A percentile compares a stretch with the other conserved stretches of the same genome.
Conservation (phyloP, 2,113 vertebrate genomes). For the Brachypodius melanocephalos region DNA sequence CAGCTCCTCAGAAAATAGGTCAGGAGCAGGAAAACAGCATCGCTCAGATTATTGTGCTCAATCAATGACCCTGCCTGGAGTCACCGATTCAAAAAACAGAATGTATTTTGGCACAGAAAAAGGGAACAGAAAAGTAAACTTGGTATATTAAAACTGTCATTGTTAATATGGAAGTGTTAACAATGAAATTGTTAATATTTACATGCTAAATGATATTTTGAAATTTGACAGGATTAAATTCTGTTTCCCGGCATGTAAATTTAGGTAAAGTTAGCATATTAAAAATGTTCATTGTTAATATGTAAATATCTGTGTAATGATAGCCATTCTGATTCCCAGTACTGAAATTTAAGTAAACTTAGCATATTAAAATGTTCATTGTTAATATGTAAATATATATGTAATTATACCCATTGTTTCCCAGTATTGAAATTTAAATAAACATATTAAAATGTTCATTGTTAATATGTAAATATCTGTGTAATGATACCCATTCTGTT, state of each 20-base stretch:
- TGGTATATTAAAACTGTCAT: too few relatives aligned
- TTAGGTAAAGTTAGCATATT: not conserved
- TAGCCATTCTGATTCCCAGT: not conserved
- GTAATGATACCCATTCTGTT: too few relatives aligned
- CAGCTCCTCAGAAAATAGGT: constrained; percentile 5
- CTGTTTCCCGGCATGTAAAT: not conserved
- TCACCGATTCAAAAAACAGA: not conserved
- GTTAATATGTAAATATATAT: not conserved
- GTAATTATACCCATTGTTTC: not conserved
- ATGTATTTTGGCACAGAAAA: not conserved
- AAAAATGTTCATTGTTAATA: too few relatives aligned
- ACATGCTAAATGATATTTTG: too few relatives aligned
- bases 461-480: not conserved
- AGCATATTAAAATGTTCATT: not conserved
- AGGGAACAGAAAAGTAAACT: not conserved
- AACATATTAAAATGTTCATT: not conserved
- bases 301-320: too few relatives aligned
- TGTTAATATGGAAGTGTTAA: too few relatives aligned
- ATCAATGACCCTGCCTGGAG: not conserved
- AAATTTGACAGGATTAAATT: too few relatives aligned
- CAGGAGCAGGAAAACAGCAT: not conserved
- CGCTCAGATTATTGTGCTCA: accelerated
- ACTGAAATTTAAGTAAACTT: not conserved
- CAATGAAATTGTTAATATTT: too few relatives aligned
- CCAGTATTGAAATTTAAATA: not conserved